Percentiles rank a stretch among this genome's conserved stretches.
Conservation (phyloP, 2,797 vertebrate genomes). For the Bucorvus abyssinicus region DNA sequence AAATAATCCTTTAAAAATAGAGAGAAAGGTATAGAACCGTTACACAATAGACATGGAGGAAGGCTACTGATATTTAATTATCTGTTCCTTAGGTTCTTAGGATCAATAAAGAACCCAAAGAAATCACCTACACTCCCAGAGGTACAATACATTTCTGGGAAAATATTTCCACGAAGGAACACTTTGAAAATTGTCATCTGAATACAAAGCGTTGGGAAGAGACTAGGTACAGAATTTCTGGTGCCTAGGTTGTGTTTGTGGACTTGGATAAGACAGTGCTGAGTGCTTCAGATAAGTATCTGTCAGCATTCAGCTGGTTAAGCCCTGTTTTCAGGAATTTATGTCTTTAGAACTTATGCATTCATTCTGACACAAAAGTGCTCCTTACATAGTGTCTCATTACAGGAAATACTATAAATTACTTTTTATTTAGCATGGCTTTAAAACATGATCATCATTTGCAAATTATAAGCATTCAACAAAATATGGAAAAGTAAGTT, state of each 20-base stretch:
- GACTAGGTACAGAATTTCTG: not conserved
- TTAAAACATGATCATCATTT: not conserved
- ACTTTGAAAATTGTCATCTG: conserved; percentile 36
- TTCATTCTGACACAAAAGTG: not conserved
- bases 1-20: not conserved
- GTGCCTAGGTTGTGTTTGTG: not conserved
- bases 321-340: not conserved
- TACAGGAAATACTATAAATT: not conserved
- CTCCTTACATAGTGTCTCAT: not conserved
- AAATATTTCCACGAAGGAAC: not conserved
- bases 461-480: not conserved
- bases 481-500: not conserved
- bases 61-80: not conserved
- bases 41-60: not conserved
- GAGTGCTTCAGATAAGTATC: not conserved
- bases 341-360: not conserved
- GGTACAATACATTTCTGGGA: not conserved
- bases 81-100: not conserved
- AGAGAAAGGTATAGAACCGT: not conserved
- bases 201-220: conserved; percentile 17
- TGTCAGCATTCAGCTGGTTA: not conserved
- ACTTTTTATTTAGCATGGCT: not conserved
- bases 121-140: not conserved
- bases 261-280: not conserved
- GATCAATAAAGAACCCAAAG: not conserved